A percentile compares a stretch with the other conserved stretches of the same genome.
These are phyloP conservation scores for Eupithecia abbreviata DNA, from an alignment of 2,888 invertebrate species.

Conservation along the genomic window DNA sequence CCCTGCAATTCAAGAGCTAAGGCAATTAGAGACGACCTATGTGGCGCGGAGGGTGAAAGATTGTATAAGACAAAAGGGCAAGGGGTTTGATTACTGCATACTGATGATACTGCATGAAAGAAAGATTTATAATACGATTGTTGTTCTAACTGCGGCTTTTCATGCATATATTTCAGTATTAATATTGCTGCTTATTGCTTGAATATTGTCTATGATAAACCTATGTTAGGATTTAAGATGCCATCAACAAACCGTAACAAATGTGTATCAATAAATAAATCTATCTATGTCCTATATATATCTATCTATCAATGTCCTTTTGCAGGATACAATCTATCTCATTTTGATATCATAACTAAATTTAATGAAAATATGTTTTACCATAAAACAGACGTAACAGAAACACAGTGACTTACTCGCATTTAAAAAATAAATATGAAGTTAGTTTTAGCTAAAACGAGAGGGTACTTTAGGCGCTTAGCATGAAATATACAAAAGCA, in stretches of 20 bases:
- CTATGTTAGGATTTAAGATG: no score
- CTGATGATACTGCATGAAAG: no score
- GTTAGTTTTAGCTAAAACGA: background rate
- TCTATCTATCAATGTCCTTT: no score
- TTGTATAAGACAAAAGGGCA: background rate
- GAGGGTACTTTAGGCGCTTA: background rate
- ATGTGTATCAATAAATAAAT: no score
- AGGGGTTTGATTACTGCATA: background rate
- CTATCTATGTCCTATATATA: no score
- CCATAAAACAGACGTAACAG: background rate
- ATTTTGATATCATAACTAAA: background rate
- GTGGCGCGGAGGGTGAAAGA: background rate
- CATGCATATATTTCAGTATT: no score
- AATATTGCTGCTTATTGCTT: no score
- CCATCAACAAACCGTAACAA: no score
- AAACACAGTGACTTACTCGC: background rate
- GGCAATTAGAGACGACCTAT: background rate
- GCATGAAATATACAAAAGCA: background rate
- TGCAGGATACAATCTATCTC: background rate
- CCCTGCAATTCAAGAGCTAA: constrained; percentile 18
- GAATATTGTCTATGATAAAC: no score
- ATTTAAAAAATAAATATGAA: no score
- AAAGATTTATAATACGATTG: background rate
- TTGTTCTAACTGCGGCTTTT: background rate
- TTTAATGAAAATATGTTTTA: background rate